phyloP scores from a whole-genome alignment of 53 echinoderm and acorn worm genomes.

The Apostichopus leukothele region DNA sequence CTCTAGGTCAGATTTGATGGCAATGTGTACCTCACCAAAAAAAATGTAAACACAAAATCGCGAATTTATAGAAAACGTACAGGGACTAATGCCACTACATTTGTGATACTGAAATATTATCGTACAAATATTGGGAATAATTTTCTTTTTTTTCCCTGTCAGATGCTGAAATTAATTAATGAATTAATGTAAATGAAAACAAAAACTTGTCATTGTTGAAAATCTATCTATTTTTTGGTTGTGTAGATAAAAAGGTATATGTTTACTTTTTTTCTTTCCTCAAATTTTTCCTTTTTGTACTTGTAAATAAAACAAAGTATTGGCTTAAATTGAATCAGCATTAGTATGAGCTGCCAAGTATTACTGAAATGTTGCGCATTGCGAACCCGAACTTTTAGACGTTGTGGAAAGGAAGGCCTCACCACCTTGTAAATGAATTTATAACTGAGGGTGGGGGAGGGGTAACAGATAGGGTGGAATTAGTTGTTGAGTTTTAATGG shows the following conservation, averaged over 20 bases:
- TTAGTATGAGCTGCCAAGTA: conserved; percentile 1
- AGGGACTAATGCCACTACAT: no score
- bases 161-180: neutral
- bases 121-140: neutral
- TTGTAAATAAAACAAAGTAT: conserved; percentile 5
- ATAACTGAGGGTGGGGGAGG: no score
- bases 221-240: conserved; percentile 41
- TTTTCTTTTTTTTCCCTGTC: neutral
- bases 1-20: no score
- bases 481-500: no score
- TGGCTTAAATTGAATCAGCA: conserved; percentile 7
- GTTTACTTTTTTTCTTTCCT: conserved; percentile 25
- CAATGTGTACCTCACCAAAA: no score
- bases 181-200: neutral
- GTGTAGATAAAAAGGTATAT: conserved; percentile 38
- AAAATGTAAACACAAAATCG: no score
- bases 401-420: no score
- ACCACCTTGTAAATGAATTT: no score
- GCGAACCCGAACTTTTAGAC: no score
- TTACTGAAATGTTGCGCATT: neutral
- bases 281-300: conserved; percentile 32
- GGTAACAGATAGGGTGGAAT: no score
- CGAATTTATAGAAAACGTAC: no score
- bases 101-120: neutral
- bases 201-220: neutral